These are phyloP conservation scores for Gavialis gangeticus DNA, from an alignment of 2,113 vertebrate genomes.

Conservation along the genomic window DNA sequence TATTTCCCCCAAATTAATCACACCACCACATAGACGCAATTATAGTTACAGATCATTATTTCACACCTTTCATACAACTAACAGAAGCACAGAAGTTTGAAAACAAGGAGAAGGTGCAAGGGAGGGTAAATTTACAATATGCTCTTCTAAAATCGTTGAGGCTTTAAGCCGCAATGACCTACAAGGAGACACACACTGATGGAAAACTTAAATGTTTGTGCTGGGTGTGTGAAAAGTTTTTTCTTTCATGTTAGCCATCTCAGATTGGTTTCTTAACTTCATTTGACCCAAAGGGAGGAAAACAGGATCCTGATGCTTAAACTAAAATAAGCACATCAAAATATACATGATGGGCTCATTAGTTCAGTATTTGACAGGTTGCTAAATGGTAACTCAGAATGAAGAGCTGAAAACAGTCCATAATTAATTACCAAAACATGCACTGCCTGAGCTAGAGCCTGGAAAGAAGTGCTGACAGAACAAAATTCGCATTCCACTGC, in stretches of 20 bases:
- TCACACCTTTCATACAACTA: not conserved
- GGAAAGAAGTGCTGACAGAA: constrained; percentile 84
- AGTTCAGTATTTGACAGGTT: constrained; percentile 79
- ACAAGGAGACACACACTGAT: not conserved
- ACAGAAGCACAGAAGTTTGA: not conserved
- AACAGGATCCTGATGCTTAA: not conserved
- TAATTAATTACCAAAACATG: constrained; percentile 89
- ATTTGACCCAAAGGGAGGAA: not conserved
- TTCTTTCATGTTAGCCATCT: not conserved
- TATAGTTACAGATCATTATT: not conserved
- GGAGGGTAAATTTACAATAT: not conserved
- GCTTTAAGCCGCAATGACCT: not conserved
- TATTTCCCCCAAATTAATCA: constrained; percentile 5
- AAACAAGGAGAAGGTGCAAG: not conserved
- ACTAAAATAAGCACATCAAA: constrained; percentile 67
- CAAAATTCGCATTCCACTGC: constrained; percentile 82
- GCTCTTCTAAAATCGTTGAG: not conserved
- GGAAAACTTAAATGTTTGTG: not conserved
- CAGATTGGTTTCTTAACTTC: not conserved
- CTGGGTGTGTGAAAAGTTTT: not conserved
- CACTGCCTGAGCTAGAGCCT: constrained; percentile 81
- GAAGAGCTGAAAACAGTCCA: constrained; percentile 80
- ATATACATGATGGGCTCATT: constrained; percentile 67
- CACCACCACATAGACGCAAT: not conserved
- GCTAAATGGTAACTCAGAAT: constrained; percentile 80